Evolutionary conservation across 2,113 vertebrate genomes (phyloP).

Genomic region (Agelaius phoeniceus): DNA sequence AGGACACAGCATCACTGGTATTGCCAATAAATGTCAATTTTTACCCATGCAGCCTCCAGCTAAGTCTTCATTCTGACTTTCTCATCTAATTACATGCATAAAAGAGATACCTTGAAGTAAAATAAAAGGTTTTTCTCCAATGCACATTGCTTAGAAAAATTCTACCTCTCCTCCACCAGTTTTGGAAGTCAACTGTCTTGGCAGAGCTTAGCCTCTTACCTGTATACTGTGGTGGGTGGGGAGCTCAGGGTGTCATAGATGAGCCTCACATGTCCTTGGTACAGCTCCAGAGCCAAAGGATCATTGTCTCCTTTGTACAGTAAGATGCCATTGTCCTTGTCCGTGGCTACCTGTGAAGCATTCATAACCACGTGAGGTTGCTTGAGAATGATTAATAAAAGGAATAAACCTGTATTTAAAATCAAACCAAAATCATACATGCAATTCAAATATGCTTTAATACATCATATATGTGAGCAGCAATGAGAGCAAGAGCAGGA

Average conservation of each 20-base stretch:
- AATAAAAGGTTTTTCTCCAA: neutral
- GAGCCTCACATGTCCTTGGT: conserved; percentile 94
- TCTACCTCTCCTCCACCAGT: neutral
- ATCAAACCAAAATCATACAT: neutral
- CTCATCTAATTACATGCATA: neutral
- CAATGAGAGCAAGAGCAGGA: neutral
- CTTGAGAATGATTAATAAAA: neutral
- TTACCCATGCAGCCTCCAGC: neutral
- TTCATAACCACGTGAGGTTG: neutral
- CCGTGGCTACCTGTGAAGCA: conserved; percentile 87
- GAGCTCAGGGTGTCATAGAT: conserved; percentile 91
- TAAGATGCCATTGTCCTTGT: conserved; percentile 93
- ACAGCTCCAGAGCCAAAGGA: conserved; percentile 93
- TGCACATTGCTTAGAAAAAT: neutral
- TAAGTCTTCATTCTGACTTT: neutral
- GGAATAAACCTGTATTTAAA: neutral
- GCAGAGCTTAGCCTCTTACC: conserved; percentile 69
- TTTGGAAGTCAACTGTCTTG: neutral
- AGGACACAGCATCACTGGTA: neutral
- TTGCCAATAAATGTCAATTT: neutral
- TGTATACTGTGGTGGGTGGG: conserved; percentile 93
- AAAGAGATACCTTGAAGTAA: neutral
- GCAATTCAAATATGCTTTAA: neutral
- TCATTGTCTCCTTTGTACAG: conserved; percentile 95
- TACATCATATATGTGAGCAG: neutral